Conservation (phyloP, 2,113 vertebrate genomes). For the Xiphophorus couchianus region DNA sequence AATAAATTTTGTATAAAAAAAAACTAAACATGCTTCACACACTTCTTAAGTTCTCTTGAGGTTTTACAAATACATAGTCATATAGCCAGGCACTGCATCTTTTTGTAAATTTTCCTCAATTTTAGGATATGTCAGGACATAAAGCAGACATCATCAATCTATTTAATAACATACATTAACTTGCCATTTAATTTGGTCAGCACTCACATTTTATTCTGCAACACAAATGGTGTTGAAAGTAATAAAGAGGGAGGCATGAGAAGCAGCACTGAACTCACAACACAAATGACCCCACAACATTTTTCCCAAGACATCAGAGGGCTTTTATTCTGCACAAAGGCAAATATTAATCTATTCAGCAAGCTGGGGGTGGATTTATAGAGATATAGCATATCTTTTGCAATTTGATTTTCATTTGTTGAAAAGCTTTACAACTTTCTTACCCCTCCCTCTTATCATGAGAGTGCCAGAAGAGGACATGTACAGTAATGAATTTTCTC, state of each 20-base stretch:
- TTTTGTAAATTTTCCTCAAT: conserved; percentile 68
- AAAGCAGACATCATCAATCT: conserved; percentile 91
- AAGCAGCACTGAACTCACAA: conserved; percentile 77
- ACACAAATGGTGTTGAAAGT: conserved; percentile 79
- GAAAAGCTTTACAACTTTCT: conserved; percentile 58
- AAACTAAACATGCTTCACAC: conserved; percentile 95
- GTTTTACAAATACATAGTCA: conserved; percentile 85
- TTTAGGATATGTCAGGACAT: conserved; percentile 88
- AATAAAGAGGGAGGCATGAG: conserved; percentile 69
- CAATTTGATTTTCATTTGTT: conserved; percentile 65
- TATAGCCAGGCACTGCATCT: conserved; percentile 97
- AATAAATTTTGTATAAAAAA: conserved; percentile 85
- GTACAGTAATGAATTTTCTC: conserved; percentile 56
- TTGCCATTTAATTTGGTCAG: conserved; percentile 91
- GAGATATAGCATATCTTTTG: conserved; percentile 53
- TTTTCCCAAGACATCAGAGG: conserved; percentile 56
- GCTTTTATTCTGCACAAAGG: conserved; percentile 57
- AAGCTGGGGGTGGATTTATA: conserved; percentile 56
- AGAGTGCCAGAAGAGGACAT: conserved; percentile 62
- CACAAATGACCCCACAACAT: conserved; percentile 74
- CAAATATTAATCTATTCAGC: conserved; percentile 60
- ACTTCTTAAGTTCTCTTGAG: conserved; percentile 83
- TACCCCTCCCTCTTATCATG: conserved; percentile 42
- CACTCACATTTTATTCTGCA: conserved; percentile 89
- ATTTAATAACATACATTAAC: conserved; percentile 92